Evolutionary conservation across 2,888 invertebrate species (phyloP).

Genomic region (Andrena haemorrhoa): DNA sequence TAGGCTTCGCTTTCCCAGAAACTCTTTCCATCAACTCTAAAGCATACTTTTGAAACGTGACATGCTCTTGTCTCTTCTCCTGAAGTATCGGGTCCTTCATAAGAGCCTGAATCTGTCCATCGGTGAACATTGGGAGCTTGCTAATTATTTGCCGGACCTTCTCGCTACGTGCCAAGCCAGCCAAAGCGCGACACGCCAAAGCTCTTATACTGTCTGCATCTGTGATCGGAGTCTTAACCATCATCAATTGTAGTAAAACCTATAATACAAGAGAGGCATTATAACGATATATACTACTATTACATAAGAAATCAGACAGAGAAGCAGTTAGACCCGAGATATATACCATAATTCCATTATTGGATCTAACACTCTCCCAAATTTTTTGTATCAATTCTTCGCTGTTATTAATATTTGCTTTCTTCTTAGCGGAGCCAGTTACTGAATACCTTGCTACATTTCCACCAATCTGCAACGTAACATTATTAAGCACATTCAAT

Average conservation of each 20-base stretch:
- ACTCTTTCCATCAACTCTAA: constrained; percentile 95
- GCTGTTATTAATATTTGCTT: constrained; percentile 88
- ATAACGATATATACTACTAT: background rate
- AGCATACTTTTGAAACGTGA: constrained; percentile 97
- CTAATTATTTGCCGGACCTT: constrained; percentile 97
- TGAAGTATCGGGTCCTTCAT: constrained; percentile 99
- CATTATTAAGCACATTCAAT: too few relatives aligned
- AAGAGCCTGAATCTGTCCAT: constrained; percentile 95
- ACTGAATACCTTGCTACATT: constrained; percentile 85
- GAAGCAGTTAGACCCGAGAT: background rate
- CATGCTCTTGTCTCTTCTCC: constrained; percentile 98
- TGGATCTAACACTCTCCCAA: constrained; percentile 97
- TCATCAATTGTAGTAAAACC: constrained; percentile 95
- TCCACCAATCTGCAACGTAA: constrained; percentile 85
- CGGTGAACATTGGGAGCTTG: constrained; percentile 96
- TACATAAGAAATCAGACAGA: too few relatives aligned
- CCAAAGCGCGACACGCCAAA: constrained; percentile 96
- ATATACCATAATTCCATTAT: constrained; percentile 97
- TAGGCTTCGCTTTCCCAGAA: constrained; percentile 95
- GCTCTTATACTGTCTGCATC: constrained; percentile 98
- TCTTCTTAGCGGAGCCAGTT: constrained; percentile 87
- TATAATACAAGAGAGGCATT: constrained; percentile 74
- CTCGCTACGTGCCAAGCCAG: constrained; percentile 97
- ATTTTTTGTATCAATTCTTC: constrained; percentile 96
- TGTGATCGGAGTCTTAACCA: constrained; percentile 96